Conservation (phyloP, 2,113 vertebrate genomes). For the Cariama cristata region DNA sequence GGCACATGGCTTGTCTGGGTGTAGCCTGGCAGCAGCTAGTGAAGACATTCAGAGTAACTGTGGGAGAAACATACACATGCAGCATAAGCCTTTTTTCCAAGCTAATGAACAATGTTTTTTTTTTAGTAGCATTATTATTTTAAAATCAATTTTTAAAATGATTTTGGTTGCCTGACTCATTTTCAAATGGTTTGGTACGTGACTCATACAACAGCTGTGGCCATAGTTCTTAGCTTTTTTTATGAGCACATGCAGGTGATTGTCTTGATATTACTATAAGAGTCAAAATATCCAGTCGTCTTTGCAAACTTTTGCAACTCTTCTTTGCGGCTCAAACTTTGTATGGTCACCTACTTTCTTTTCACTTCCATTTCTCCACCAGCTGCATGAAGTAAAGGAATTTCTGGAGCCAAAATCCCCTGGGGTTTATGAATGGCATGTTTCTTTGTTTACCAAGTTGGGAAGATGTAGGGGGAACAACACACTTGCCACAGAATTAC, state of each 20-base stretch:
- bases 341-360: neutral
- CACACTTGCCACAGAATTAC: neutral
- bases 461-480: neutral
- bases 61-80: neutral
- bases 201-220: neutral
- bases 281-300: neutral
- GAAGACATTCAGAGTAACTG: neutral
- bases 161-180: neutral
- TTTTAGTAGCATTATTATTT: neutral
- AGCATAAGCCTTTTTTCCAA: neutral
- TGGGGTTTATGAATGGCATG: neutral
- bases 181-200: neutral
- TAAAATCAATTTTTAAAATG: neutral
- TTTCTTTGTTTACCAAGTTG: neutral
- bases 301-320: neutral
- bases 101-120: neutral
- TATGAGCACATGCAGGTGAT: neutral
- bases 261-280: neutral
- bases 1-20: slow-evolving; percentile 8
- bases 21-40: slow-evolving; percentile 29
- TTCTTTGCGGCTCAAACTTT: neutral
- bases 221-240: neutral
- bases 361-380: neutral
- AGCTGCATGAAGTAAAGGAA: neutral
- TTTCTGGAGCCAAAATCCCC: neutral